These are phyloP conservation scores for Pocillopora meandrina DNA, from an alignment of 92 coral and sea anemone species.

Conservation along the genomic window DNA sequence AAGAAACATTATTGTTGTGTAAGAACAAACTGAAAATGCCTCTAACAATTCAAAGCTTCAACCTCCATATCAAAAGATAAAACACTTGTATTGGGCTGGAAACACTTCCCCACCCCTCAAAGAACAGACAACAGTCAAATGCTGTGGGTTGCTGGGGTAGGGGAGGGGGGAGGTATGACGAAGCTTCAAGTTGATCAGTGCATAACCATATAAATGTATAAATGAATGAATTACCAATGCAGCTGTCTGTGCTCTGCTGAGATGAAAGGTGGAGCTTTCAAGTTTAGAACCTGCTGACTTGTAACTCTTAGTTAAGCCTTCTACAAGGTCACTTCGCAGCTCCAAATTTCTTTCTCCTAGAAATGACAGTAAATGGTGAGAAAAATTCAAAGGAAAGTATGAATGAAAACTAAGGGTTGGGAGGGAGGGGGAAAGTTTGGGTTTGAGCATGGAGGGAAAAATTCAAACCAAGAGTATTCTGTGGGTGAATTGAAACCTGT, in stretches of 20 bases:
- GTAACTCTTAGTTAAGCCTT: constrained; percentile 68
- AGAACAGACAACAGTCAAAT: too few species aligned
- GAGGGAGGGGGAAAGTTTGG: too few species aligned
- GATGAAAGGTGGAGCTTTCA: constrained; percentile 72
- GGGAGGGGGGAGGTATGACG: background rate
- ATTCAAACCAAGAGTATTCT: too few species aligned
- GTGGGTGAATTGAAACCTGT: too few species aligned
- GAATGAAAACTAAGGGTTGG: too few species aligned
- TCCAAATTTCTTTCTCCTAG: constrained; percentile 78
- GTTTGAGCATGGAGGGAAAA: too few species aligned
- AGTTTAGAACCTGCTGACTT: constrained; percentile 67
- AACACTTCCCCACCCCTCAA: background rate
- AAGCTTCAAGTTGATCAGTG: too few species aligned
- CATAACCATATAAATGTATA: too few species aligned
- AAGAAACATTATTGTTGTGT: background rate
- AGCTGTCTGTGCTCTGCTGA: constrained; percentile 80
- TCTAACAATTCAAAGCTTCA: background rate
- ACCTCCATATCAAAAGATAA: background rate
- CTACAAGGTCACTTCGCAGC: constrained; percentile 80
- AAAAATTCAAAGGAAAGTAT: too few species aligned
- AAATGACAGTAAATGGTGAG: background rate
- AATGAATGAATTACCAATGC: constrained; percentile 59
- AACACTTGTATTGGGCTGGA: background rate
- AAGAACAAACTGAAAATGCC: background rate
- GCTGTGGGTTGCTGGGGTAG: background rate